phyloP scores from a whole-genome alignment of 1,140 invertebrate genomes.

The Nautilus pompilius region DNA sequence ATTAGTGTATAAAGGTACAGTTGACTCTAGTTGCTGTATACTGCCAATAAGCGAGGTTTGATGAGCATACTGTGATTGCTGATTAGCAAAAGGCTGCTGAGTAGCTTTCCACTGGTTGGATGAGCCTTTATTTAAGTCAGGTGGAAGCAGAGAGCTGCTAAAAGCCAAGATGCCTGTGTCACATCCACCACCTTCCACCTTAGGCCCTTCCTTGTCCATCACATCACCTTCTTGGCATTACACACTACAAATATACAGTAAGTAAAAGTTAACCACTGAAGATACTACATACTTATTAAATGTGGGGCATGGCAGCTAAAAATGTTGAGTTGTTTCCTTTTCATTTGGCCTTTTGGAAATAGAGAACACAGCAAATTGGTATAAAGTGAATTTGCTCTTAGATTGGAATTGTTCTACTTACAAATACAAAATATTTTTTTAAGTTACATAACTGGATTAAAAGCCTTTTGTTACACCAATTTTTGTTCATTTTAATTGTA shows the following conservation, averaged over 20 bases:
- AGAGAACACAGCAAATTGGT: too few relatives aligned
- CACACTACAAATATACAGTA: not conserved
- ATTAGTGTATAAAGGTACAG: too few relatives aligned
- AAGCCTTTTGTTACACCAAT: not conserved
- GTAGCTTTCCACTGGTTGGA: too few relatives aligned
- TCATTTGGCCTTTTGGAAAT: too few relatives aligned
- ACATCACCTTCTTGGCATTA: not conserved
- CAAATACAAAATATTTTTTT: not conserved
- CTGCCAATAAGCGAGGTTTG: too few relatives aligned
- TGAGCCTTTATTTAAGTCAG: not conserved
- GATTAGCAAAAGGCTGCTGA: too few relatives aligned
- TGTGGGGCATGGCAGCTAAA: not conserved
- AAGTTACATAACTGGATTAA: too few relatives aligned
- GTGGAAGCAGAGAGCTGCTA: not conserved
- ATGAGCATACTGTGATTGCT: too few relatives aligned
- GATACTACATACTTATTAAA: not conserved
- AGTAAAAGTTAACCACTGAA: not conserved
- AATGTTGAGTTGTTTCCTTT: too few relatives aligned
- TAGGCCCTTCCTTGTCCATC: not conserved
- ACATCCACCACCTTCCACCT: not conserved
- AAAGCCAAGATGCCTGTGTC: not conserved
- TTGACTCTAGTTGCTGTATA: too few relatives aligned
- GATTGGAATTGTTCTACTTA: not conserved
- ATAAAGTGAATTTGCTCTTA: not conserved
- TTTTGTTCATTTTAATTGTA: not conserved